phyloP scores from a whole-genome alignment of 1,140 invertebrate species.

The Philotrypesis tridentata region DNA sequence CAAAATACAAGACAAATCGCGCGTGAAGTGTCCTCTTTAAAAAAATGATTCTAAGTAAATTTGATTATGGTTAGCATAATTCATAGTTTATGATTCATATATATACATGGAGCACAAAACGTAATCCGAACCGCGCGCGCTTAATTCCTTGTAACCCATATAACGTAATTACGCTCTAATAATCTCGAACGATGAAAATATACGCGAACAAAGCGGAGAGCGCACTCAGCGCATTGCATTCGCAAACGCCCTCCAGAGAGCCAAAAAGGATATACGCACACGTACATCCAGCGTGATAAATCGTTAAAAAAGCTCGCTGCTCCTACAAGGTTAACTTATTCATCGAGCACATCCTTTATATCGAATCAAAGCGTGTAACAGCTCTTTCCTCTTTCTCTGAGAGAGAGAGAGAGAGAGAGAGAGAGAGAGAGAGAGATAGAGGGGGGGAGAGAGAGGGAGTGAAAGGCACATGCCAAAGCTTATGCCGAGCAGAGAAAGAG shows the following conservation, averaged over 20 bases:
- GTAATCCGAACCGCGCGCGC: too few relatives aligned
- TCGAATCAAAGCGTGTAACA: neutral
- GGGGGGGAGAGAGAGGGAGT: neutral
- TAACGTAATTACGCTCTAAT: constrained; percentile 7
- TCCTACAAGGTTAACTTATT: neutral
- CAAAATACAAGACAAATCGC: too few relatives aligned
- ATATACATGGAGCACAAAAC: too few relatives aligned
- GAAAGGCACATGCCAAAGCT: constrained; percentile 1
- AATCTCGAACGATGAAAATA: constrained; percentile 2
- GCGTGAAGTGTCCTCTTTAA: too few relatives aligned
- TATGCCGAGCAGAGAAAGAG: neutral
- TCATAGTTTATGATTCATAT: too few relatives aligned
- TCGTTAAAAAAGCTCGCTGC: neutral
- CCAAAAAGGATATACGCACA: neutral
- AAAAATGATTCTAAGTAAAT: too few relatives aligned
- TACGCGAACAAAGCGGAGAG: neutral
- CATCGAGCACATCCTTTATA: neutral
- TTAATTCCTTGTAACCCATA: constrained; percentile 29
- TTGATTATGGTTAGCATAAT: too few relatives aligned
- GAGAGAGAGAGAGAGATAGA: constrained; percentile 7
- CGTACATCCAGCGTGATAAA: neutral
- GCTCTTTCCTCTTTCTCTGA: too few relatives aligned
- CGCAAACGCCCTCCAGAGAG: too few relatives aligned
- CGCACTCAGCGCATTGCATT: neutral
- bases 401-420: neutral